Conservation (phyloP, 1,140 invertebrate genomes). For the Scaptomyza graminum region DNA sequence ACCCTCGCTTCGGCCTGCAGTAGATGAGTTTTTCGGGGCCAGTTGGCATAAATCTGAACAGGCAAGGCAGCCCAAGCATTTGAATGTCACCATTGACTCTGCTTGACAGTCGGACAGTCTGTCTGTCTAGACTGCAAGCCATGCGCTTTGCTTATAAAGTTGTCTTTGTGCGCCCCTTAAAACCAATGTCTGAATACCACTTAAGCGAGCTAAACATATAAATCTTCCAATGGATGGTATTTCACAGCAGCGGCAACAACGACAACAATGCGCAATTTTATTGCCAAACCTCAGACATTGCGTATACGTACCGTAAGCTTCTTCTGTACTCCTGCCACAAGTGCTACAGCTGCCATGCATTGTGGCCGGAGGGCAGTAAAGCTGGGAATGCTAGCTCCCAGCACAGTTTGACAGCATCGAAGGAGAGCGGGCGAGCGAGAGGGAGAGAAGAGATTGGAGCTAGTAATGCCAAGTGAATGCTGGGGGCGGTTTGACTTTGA, state of each 20-base stretch:
- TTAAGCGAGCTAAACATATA: constrained; percentile 78
- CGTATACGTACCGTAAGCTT: constrained; percentile 76
- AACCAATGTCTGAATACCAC: constrained; percentile 80
- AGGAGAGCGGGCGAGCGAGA: neutral
- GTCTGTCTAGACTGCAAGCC: constrained; percentile 61
- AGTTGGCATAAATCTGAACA: constrained; percentile 67
- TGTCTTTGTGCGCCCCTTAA: constrained; percentile 58
- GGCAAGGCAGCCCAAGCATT: constrained; percentile 56
- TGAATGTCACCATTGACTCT: constrained; percentile 66
- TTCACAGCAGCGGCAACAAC: constrained; percentile 47
- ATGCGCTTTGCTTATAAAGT: constrained; percentile 60
- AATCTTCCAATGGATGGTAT: constrained; percentile 78
- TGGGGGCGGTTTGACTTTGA: constrained; percentile 32
- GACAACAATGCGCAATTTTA: constrained; percentile 78
- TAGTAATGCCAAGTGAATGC: constrained; percentile 9
- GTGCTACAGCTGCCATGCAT: constrained; percentile 69
- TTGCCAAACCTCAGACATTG: constrained; percentile 78
- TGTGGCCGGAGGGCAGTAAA: constrained; percentile 37
- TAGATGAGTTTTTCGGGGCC: constrained; percentile 21
- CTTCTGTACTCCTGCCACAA: constrained; percentile 58
- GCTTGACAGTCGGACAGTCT: constrained; percentile 21
- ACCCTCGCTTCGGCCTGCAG: neutral
- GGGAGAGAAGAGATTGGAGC: too few species aligned
- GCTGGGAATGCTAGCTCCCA: constrained; percentile 16
- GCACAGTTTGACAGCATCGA: constrained; percentile 32